Conservation (phyloP, 2,113 vertebrate genomes). For the Megalops atlanticus region DNA sequence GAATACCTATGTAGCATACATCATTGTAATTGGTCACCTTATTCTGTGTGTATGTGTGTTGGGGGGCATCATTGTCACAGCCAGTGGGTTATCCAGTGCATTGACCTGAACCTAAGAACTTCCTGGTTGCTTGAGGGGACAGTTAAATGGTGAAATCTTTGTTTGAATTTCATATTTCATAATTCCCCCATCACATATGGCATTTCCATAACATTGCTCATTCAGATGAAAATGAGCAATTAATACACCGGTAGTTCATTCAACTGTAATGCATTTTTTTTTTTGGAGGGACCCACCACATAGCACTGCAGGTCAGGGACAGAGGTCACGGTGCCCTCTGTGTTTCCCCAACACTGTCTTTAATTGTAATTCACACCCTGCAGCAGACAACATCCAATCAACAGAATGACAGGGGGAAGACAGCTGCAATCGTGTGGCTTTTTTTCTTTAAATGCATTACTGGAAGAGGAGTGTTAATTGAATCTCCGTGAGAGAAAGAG, state of each 20-base stretch:
- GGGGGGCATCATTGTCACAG: neutral
- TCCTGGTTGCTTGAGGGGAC: neutral
- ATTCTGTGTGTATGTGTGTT: neutral
- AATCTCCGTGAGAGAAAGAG: constrained; percentile 3
- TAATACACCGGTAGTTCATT: no score
- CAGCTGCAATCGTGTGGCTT: neutral
- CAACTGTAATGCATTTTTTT: no score
- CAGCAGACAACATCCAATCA: neutral
- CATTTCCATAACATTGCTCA: neutral
- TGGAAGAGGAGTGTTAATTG: constrained; percentile 7
- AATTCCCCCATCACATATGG: neutral
- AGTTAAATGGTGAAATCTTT: neutral
- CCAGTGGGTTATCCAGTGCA: neutral
- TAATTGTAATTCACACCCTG: neutral
- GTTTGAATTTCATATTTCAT: neutral
- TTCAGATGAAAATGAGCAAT: no score
- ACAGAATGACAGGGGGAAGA: neutral
- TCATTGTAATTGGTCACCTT: no score
- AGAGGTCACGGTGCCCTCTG: neutral
- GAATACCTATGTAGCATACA: neutral
- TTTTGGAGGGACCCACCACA: no score
- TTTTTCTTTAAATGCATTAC: neutral
- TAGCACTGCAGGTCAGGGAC: no score
- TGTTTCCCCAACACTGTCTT: neutral
- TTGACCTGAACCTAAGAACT: neutral